Evolutionary conservation across 1,140 invertebrate genomes (phyloP).

Genomic region (Gonatopus flavifemur): DNA sequence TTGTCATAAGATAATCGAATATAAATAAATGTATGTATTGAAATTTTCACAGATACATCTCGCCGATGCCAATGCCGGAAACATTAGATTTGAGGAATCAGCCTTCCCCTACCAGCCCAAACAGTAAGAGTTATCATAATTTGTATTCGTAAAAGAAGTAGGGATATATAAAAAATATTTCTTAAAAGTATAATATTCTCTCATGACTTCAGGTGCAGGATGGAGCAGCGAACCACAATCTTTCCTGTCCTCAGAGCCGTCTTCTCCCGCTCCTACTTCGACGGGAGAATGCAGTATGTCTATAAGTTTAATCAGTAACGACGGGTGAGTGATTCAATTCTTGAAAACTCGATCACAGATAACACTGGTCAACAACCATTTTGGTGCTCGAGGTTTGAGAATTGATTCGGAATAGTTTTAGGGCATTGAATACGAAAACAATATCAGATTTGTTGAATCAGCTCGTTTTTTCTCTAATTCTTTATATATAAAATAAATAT

Average conservation of each 20-base stretch:
- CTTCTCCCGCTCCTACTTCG: slow-evolving; percentile 67
- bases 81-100: slow-evolving; percentile 45
- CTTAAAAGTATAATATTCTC: not conserved
- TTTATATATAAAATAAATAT: no score
- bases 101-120: slow-evolving; percentile 54
- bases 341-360: not conserved
- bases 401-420: no score
- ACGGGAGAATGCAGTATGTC: slow-evolving; percentile 66
- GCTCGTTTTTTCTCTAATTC: no score
- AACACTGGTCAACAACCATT: no score
- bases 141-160: no score
- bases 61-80: slow-evolving; percentile 41
- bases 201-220: slow-evolving; percentile 38
- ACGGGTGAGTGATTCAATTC: slow-evolving; percentile 56
- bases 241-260: slow-evolving; percentile 67
- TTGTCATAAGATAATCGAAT: not conserved
- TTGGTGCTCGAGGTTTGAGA: no score
- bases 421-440: no score
- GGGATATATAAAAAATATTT: not conserved
- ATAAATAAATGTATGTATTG: not conserved
- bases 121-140: slow-evolving; percentile 38
- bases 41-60: slow-evolving; percentile 38
- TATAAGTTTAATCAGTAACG: slow-evolving; percentile 64
- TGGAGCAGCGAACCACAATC: slow-evolving; percentile 63
- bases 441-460: no score